Evolutionary conservation across 2,113 vertebrate species (phyloP).

Genomic region (Sinocyclocheilus anshuiensis): DNA sequence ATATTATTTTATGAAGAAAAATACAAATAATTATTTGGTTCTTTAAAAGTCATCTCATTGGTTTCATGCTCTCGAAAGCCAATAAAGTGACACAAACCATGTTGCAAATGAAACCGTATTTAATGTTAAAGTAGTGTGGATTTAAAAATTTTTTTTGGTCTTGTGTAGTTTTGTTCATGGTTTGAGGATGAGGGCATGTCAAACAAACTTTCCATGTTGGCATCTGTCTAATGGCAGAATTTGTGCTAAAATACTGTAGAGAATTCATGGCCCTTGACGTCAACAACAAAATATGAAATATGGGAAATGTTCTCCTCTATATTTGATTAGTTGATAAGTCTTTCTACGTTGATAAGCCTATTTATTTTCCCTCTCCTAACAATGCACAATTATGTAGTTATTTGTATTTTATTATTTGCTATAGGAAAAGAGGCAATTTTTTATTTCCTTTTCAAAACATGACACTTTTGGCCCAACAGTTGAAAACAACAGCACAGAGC

Average conservation of each 20-base stretch:
- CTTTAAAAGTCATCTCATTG: not conserved
- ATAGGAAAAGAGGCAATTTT: not conserved
- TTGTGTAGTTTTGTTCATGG: conserved; percentile 1
- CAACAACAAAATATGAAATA: not conserved
- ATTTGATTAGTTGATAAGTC: not conserved
- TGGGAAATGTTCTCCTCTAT: conserved; percentile 9
- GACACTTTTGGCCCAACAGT: not conserved
- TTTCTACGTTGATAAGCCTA: not conserved
- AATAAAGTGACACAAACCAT: not conserved
- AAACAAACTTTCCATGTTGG: conserved; percentile 13
- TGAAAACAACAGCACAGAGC: not conserved
- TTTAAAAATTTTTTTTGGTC: not conserved
- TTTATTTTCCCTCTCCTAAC: not conserved
- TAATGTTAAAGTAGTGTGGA: not conserved
- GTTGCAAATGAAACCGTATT: not conserved
- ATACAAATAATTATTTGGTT: not conserved
- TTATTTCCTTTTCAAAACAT: conserved; percentile 6
- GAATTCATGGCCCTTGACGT: not conserved
- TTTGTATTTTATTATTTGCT: conserved; percentile 4
- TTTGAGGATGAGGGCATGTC: not conserved
- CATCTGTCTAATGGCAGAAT: not conserved
- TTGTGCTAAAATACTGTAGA: not conserved
- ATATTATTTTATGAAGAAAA: not conserved
- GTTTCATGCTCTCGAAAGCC: not conserved
- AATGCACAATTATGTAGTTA: conserved; percentile 7